Evolutionary conservation across 1,140 invertebrate genomes (phyloP), one percentile per base, ranked within the genome.

Genomic region (Zaprionus africanus): DNA sequence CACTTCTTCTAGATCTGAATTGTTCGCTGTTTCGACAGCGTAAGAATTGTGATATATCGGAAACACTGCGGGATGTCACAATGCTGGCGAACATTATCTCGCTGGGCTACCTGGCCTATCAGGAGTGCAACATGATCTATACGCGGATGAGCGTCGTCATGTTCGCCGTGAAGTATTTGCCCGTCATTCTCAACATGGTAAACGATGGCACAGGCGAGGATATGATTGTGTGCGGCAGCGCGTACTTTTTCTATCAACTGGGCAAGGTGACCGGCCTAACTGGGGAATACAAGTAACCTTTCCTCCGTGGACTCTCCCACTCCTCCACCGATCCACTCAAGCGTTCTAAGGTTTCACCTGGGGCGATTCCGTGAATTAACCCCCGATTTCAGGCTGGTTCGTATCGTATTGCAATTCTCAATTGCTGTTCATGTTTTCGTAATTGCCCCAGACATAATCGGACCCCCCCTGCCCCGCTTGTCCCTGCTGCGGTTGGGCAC

Each of bases 401-500:
- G 78, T 83, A 88, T 87, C 81, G 62, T 41, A 63, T 78, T 78
- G 17, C 38, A 43, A 56, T 73, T 81, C 46, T 51, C 74, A 88
- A 88, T 87, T 81, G 84, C 57, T 81, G 84, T 70, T 84, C 84
- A 87, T 87, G 84, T 87, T 87, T 84, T 88, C 74, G 58, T 88
- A 88, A 87, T 88, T 87, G 84, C 84, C 75, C 62, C 61, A 53
- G 60, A 12, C 41, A 70, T 59, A 71, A 57, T 58, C 57, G 60
- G 19, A 51, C 17, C 56, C 59, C 36, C 36, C 59, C 36, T 28
- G 19, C 15, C 17, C 46, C 34, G 12, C 22, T 53, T 9, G 9
- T 12, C 19, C 26, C 53, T 17, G 24, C 24, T 3, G 17, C 26
- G 28, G 17, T 13, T 2, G 17, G 15, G 19, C 34, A 78, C 66